These are phyloP conservation scores for Amphibalanus amphitrite DNA, from an alignment of 1,140 invertebrate species.

Conservation along the genomic window DNA sequence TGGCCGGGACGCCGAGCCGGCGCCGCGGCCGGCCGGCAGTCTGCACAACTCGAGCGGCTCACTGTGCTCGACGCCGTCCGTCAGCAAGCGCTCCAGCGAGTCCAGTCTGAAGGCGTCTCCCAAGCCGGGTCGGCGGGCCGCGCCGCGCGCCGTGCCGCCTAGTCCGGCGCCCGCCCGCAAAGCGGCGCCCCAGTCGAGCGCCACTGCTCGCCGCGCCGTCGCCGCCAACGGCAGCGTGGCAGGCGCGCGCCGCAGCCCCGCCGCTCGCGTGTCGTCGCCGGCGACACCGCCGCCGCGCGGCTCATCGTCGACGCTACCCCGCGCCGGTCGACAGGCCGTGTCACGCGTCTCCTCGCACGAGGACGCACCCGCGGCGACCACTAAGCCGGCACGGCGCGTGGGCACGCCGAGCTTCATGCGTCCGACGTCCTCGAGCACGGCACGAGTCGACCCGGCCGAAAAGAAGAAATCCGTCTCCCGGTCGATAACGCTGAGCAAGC, in stretches of 20 bases:
- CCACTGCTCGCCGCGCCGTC: too few relatives aligned
- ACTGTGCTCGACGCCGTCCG: not conserved
- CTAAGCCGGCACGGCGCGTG: conserved; percentile 16
- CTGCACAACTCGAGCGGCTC: conserved; percentile 1
- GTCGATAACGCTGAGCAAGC: conserved; percentile 10
- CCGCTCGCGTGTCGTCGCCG: too few relatives aligned
- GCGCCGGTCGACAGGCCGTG: too few relatives aligned
- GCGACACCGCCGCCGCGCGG: not conserved
- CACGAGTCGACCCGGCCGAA: conserved; percentile 26
- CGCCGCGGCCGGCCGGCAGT: not conserved
- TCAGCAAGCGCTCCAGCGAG: not conserved
- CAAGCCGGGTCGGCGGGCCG: too few relatives aligned
- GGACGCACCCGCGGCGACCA: not conserved
- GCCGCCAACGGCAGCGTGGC: too few relatives aligned
- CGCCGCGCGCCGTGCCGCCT: too few relatives aligned
- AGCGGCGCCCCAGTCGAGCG: too few relatives aligned
- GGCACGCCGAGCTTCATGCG: conserved; percentile 39
- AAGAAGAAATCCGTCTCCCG: conserved; percentile 13
- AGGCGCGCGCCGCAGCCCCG: too few relatives aligned
- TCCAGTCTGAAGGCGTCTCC: not conserved
- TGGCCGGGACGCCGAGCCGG: not conserved
- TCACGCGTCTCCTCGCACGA: not conserved
- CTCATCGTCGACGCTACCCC: too few relatives aligned
- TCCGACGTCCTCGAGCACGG: conserved; percentile 39
- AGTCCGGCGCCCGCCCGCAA: too few relatives aligned